Conservation (phyloP, 1,140 invertebrate species). For the Drosophila sturtevanti region DNA sequence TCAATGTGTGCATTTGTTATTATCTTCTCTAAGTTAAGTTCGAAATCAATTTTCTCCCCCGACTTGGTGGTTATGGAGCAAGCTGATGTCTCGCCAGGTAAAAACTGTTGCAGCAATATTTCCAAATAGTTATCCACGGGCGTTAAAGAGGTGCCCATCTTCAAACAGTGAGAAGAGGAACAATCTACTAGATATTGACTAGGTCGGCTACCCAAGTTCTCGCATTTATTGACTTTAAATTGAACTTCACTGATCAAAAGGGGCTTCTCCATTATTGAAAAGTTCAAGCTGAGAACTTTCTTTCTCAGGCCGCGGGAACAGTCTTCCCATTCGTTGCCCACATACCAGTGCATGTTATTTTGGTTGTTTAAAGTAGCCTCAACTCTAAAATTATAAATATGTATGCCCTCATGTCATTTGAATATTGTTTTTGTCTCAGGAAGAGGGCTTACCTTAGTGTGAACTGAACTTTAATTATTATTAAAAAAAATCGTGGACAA, state of each 20-base stretch:
- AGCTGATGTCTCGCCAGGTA: conserved; percentile 63
- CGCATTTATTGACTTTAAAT: conserved; percentile 46
- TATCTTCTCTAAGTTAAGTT: conserved; percentile 59
- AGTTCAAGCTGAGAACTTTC: conserved; percentile 56
- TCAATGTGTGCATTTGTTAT: conserved; percentile 52
- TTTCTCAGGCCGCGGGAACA: conserved; percentile 56
- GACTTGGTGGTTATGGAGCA: conserved; percentile 64
- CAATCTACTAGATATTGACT: conserved; percentile 51
- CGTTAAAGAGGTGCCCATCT: conserved; percentile 64
- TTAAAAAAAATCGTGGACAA: background rate
- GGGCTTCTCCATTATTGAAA: conserved; percentile 60
- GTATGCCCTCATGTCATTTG: too few relatives aligned
- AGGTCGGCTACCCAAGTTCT: conserved; percentile 44
- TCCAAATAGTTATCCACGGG: conserved; percentile 78
- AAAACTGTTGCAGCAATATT: conserved; percentile 72
- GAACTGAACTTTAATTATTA: background rate
- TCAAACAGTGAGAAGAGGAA: conserved; percentile 38
- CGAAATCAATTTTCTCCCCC: conserved; percentile 56
- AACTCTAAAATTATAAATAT: background rate
- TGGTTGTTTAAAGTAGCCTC: background rate
- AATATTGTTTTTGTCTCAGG: too few relatives aligned
- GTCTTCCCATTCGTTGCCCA: conserved; percentile 70
- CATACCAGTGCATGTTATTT: conserved; percentile 70
- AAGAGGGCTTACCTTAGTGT: too few relatives aligned
- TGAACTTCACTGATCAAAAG: conserved; percentile 45